These are phyloP conservation scores for Drosophila repleta DNA, from an alignment of 1,140 invertebrate species.

Conservation along the genomic window DNA sequence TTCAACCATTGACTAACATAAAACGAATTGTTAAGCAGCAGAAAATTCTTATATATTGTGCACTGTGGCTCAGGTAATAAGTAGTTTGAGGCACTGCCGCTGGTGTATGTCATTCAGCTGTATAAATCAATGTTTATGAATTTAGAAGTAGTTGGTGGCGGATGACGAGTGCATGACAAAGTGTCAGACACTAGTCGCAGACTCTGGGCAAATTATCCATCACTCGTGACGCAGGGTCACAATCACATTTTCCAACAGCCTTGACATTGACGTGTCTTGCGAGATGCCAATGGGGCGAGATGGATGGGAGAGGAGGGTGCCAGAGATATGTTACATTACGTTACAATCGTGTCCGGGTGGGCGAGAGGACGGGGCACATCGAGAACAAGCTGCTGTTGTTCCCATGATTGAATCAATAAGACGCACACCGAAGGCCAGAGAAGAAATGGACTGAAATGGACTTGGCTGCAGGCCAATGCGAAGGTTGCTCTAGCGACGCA, in stretches of 20 bases:
- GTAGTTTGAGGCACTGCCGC: not conserved
- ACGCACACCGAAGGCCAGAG: conserved; percentile 31
- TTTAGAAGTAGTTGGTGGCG: conserved; percentile 5
- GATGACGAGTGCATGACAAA: conserved; percentile 39
- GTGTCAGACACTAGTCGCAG: conserved; percentile 25
- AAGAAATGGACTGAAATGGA: conserved; percentile 22
- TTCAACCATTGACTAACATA: too few relatives aligned
- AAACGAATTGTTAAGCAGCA: too few relatives aligned
- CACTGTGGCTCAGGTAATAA: too few relatives aligned
- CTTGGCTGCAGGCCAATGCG: conserved; percentile 48
- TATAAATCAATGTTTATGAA: conserved; percentile 13
- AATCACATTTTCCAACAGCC: conserved; percentile 41
- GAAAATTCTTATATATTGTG: too few relatives aligned
- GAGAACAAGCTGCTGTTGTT: conserved; percentile 64
- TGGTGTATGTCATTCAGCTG: not conserved
- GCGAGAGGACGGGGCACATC: not conserved
- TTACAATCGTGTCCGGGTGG: conserved; percentile 7
- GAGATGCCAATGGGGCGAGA: not conserved
- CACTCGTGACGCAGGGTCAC: conserved; percentile 39
- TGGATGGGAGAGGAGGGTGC: too few relatives aligned
- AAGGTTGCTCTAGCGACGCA: conserved; percentile 31
- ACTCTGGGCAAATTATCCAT: conserved; percentile 61
- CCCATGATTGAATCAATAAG: conserved; percentile 74
- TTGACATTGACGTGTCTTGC: conserved; percentile 51
- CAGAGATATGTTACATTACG: not conserved